Conservation (phyloP, 1,140 invertebrate species). For the Drosophila nasuta region DNA sequence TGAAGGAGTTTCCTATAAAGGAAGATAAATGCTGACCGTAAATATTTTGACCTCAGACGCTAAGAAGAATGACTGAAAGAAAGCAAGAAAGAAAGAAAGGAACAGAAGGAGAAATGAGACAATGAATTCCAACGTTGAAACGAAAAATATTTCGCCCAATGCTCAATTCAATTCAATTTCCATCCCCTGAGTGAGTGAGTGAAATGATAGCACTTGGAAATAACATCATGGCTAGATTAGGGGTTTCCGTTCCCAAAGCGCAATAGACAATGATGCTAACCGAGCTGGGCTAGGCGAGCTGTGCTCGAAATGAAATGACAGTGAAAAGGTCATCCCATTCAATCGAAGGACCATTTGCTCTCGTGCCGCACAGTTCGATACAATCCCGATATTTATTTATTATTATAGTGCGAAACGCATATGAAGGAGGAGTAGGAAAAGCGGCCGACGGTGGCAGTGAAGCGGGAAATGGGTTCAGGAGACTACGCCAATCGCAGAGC, state of each 20-base stretch:
- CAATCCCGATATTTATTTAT: slow-evolving; percentile 71
- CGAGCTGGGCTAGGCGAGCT: too few relatives aligned
- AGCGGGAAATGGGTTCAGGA: slow-evolving; percentile 81
- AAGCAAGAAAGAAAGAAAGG: slow-evolving; percentile 23
- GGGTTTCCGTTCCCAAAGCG: slow-evolving; percentile 83
- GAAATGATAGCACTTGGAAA: slow-evolving; percentile 80
- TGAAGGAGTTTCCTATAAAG: slow-evolving; percentile 35
- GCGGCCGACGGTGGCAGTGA: slow-evolving; percentile 50
- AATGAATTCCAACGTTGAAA: slow-evolving; percentile 20
- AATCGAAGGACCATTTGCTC: slow-evolving; percentile 62
- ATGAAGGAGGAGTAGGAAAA: slow-evolving; percentile 53
- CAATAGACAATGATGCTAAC: slow-evolving; percentile 64
- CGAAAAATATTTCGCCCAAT: slow-evolving; percentile 45
- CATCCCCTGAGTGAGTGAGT: slow-evolving; percentile 49
- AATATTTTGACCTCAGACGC: slow-evolving; percentile 76
- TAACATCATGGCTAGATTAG: slow-evolving; percentile 83
- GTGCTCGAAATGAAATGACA: slow-evolving; percentile 83
- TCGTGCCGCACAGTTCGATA: slow-evolving; percentile 54
- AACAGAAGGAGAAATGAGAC: slow-evolving; percentile 60
- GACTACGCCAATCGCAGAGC: slow-evolving; percentile 80
- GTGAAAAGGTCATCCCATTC: slow-evolving; percentile 80
- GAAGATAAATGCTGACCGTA: slow-evolving; percentile 80
- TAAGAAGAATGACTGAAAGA: slow-evolving; percentile 2
- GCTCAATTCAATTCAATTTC: slow-evolving; percentile 58
- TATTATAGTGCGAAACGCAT: slow-evolving; percentile 76